A percentile compares a stretch with the other conserved stretches of the same genome.
phyloP scores from a whole-genome alignment of 2,113 vertebrate genomes.

The Notiomystis cincta region DNA sequence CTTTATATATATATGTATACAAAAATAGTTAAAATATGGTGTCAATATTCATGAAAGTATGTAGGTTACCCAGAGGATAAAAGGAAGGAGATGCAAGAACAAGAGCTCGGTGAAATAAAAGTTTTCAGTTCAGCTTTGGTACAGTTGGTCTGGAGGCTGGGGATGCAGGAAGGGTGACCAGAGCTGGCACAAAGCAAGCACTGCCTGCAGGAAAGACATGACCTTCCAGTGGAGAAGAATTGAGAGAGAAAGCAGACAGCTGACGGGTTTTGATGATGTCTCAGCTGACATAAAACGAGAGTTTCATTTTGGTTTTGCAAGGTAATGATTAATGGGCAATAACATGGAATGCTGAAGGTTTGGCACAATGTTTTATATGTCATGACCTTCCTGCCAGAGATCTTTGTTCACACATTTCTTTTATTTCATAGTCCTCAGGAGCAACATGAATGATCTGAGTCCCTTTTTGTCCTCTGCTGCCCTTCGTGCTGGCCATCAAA shows the following conservation, averaged over 20 bases:
- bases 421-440: neutral
- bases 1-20: neutral
- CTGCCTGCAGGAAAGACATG: neutral
- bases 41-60: neutral
- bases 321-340: neutral
- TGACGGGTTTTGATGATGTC: neutral
- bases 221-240: neutral
- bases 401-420: neutral
- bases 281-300: neutral
- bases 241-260: neutral
- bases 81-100: neutral
- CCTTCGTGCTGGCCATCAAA: neutral
- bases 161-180: neutral
- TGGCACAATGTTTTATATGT: neutral
- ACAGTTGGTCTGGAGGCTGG: neutral
- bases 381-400: neutral
- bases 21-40: neutral
- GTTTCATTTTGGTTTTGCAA: neutral
- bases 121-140: neutral
- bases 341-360: neutral
- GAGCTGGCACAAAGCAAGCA: neutral
- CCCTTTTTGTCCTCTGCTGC: neutral
- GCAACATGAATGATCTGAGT: neutral
- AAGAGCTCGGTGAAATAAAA: neutral
- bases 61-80: neutral